These are phyloP conservation scores for Diprion similis DNA, from an alignment of 1,140 invertebrate species.

Conservation along the genomic window DNA sequence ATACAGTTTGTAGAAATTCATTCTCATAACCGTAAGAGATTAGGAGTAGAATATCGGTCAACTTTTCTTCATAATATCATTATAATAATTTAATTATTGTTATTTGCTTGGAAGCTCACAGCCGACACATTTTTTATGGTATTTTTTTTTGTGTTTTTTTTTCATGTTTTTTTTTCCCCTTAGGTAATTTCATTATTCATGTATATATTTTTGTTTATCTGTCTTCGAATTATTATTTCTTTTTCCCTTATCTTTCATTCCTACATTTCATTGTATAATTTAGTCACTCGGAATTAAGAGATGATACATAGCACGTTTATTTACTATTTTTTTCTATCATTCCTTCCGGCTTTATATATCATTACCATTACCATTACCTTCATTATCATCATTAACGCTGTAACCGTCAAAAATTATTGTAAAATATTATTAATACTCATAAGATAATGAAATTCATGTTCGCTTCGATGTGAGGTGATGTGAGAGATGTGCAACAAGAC, in stretches of 20 bases:
- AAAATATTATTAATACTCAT: constrained; percentile 6
- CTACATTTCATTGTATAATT: too few species aligned
- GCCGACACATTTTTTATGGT: constrained; percentile 60
- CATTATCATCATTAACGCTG: constrained; percentile 21
- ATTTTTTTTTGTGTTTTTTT: constrained; percentile 49
- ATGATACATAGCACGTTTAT: too few species aligned
- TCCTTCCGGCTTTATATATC: neutral
- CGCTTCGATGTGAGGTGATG: neutral
- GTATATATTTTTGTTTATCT: neutral
- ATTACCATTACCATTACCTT: neutral
- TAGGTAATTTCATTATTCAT: constrained; percentile 26
- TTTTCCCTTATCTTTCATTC: neutral
- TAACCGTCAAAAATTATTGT: constrained; percentile 5
- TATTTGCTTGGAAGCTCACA: constrained; percentile 64
- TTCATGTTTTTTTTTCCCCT: constrained; percentile 47
- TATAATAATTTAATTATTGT: constrained; percentile 65
- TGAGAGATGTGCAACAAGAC: too few species aligned
- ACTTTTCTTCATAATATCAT: constrained; percentile 52
- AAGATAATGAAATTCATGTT: constrained; percentile 9
- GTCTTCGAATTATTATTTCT: neutral
- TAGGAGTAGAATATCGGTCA: constrained; percentile 55
- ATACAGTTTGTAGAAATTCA: constrained; percentile 52
- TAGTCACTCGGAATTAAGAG: too few species aligned
- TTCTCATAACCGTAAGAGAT: constrained; percentile 49
- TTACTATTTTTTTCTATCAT: neutral